These are phyloP conservation scores for Pygoscelis adeliae DNA, from an alignment of 2,113 vertebrate species.

Conservation along the genomic window DNA sequence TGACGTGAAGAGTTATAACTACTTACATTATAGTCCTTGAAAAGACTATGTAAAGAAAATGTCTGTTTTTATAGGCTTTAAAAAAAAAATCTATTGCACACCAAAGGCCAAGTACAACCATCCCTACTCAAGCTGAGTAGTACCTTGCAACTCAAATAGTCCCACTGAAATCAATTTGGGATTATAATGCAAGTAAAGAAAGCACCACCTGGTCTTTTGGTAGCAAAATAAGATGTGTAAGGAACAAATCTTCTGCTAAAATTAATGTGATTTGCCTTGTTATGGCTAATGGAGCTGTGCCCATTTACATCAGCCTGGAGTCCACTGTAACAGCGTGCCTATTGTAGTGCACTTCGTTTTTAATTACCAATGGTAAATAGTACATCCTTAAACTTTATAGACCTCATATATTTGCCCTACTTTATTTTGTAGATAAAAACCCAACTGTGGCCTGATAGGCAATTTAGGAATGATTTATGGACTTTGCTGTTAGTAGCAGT, in stretches of 20 bases:
- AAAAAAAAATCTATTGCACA: not conserved
- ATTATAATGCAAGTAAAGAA: not conserved
- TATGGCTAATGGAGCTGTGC: not conserved
- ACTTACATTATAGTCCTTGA: not conserved
- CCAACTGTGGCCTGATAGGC: conserved; percentile 50
- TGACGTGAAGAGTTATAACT: not conserved
- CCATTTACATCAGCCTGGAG: not conserved
- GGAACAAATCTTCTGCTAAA: not conserved
- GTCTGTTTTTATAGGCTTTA: not conserved
- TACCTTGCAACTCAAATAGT: conserved; percentile 11
- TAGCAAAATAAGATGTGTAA: not conserved
- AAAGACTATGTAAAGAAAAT: not conserved
- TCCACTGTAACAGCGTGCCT: not conserved
- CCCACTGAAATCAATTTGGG: conserved; percentile 56
- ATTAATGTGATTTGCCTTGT: not conserved
- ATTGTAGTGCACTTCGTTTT: conserved; percentile 14
- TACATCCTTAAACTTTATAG: conserved; percentile 53
- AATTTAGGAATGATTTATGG: conserved; percentile 75
- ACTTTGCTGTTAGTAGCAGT: conserved; percentile 12
- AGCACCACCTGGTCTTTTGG: not conserved
- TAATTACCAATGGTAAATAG: conserved; percentile 46
- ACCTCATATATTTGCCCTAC: conserved; percentile 27
- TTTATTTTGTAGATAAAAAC: conserved; percentile 59
- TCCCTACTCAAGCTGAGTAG: not conserved
- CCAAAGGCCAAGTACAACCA: not conserved